Evolutionary conservation across 2,888 invertebrate species (phyloP), one percentile per base, ranked within the genome.

Genomic region (Hirtodrosophila trivittata): DNA sequence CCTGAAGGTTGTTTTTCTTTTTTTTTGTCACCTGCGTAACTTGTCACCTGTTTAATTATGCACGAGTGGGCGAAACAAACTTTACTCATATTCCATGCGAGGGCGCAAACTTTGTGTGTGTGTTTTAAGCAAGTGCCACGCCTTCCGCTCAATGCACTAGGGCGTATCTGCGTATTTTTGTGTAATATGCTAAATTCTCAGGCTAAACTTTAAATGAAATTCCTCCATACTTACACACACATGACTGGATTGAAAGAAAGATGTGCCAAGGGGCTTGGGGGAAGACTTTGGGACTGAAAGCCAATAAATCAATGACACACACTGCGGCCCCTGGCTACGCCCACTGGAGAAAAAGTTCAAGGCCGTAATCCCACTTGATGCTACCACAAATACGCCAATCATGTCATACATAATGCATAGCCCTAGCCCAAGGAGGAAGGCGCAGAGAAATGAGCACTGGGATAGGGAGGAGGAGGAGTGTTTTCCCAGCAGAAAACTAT

Each of bases 291-390:
- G 51, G 38, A 2, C 75, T 62, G 57, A 85, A 75, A 80, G 85
- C 83, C 80, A 85, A 81, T 81, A 81, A 81, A 81, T 81, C 80
- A 81, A 85, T 81, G 83, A 69, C 86, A 78, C 62, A 67, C 47
- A 54, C 71, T 65, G 56, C 38, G 64, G 57, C 67, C 55, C 70
- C 57, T 49, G 35, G 41, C 59, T 54, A 42, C 60, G 60, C 67
- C 52, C 60, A 54, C 45, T 47, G 46, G 49, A 42, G 51, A 56
- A 54, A 80, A 84, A 80, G 85, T 84, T 80, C 78, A 80, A 81
- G 78, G 78, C 67, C 82, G 43, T 69, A 84, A 84, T 81, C 78
- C 75, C 66, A 84, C 70, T 81, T 81, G 75, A 80, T 75, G 81
- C 74, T 84, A 70, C 75, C 78, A 62, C 77, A 78, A 78, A 78